Evolutionary conservation across 1,140 invertebrate species (phyloP), one percentile per base, ranked within the genome.

Genomic region (Calliopsis andreniformis): DNA sequence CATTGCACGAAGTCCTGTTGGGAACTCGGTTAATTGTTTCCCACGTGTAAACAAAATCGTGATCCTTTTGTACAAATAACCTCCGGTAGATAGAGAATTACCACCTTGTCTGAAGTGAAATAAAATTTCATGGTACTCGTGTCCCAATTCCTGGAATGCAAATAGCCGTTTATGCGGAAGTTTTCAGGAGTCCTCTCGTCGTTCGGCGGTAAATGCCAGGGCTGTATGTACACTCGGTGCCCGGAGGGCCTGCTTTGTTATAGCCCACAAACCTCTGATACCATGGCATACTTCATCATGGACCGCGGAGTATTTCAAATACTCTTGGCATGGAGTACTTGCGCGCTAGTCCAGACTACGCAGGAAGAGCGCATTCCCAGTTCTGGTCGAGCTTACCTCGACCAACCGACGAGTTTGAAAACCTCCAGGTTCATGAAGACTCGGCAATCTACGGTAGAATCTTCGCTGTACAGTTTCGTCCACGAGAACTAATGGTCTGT

Each of bases 201-300:
- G 78, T 63, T 66, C 28, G 70, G 71, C 56, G 62, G 75, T 59
- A 75, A 71, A 85, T 85, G 79, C 82, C 79, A 70, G 47, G 53
- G 76, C 64, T 78, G 64, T 82, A 76, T 76, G 68, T 76, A 80
- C 69, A 80, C 75, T 78, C 77, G 66, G 77, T 85, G 67, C 78
- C 85, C 82, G 64, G 77, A 78, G 85, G 85, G 84, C 79, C 69
- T 71, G 84, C 85, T 86, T 86, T 86, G 84, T 84, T 83, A 83
- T 78, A 81, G 49, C 64, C 69, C 78, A 51, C 69, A 70, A 72
- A 78, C 81, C 78, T 83, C 81, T 82, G 72, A 83, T 72, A 80
- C 71, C 71, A 45, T 78, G 75, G 84, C 83, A 86, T 86, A 86
- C 80, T 85, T 86, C 77, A 78, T 69, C 76, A 45, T 63, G 67